Base-by-base conservation (phyloP, 2,797 vertebrate species). In the Sebastes steindachneri region DNA sequence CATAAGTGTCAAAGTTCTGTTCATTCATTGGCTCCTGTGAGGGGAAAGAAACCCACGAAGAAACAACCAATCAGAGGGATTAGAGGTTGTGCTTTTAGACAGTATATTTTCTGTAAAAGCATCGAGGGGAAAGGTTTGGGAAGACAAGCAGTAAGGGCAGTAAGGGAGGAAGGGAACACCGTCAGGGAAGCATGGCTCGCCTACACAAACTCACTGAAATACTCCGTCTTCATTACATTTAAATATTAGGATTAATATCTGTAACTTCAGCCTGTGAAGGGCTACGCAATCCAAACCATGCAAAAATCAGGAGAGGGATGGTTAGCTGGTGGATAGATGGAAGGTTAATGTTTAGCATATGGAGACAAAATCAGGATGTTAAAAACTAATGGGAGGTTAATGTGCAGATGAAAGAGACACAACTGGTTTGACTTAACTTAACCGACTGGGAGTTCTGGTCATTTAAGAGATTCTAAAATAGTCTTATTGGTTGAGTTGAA, bases 1-100 rank as follows among this genome's bases (percentile, higher is more conserved):
- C 99, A 93, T 99, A 99, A 81, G 97, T 96, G 96, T 99, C 98
- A 97, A 99, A 99, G 97, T 99, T 99, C 96, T 99, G 98, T 96
- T 99, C 98, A 90, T 98, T 99, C 97, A 99, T 99, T 94, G 99
- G 99, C 94, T 99, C 98, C 98, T 99, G 97, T 86, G 95, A 81
- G 63, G 54, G 65, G 66, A 78, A 59, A 88, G 68, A 86, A 83
- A 86, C 58, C 74, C 73, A 79, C 2, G 58, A 35, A 70, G 74
- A 86, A 25, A 84, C 59, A 64, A 37, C 55, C 68, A 60, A 11
- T 82, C 74, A 88, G 87, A 75, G 4, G 31, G 25, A 19, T 69
- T 11, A 73, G 29, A 71, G 7, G 7, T 8, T 3, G 28, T 21
- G 41, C 28, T 21, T 35, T 9, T 2, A 4, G 31, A 28, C 15